phyloP scores from a whole-genome alignment of 1,140 invertebrate species.

The Notospermus geniculatus region DNA sequence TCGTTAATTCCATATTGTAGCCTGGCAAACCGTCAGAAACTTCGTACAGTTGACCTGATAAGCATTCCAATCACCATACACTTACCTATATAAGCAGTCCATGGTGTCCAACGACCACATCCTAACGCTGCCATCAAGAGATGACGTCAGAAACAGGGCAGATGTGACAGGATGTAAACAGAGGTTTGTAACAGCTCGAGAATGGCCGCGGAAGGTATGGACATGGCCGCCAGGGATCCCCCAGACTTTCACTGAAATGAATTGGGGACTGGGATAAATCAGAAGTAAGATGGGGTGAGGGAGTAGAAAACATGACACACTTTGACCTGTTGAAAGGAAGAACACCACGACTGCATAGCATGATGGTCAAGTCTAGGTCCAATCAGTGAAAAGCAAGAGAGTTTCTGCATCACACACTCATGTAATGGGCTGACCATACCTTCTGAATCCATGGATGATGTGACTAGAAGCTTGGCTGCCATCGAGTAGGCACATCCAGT shows the following conservation, averaged over 20 bases:
- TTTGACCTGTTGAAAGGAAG: background rate
- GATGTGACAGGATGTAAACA: slow-evolving; percentile 44
- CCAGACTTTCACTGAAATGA: slow-evolving; percentile 51
- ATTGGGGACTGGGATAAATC: background rate
- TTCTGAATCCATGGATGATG: slow-evolving; percentile 47
- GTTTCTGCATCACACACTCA: no score
- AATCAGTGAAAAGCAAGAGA: no score
- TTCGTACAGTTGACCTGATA: no score
- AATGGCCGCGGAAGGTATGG: slow-evolving; percentile 52
- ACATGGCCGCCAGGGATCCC: slow-evolving; percentile 46
- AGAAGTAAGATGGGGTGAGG: background rate
- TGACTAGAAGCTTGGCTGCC: slow-evolving; percentile 41
- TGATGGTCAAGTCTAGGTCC: background rate
- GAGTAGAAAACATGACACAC: background rate
- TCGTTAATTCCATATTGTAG: no score
- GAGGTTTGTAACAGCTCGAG: slow-evolving; percentile 47
- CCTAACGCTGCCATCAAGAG: slow-evolving; percentile 50
- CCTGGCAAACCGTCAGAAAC: no score
- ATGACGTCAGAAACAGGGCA: slow-evolving; percentile 46
- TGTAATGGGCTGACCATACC: slow-evolving; percentile 28
- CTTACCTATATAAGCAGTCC: slow-evolving; percentile 49
- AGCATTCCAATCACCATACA: no score
- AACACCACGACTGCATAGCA: background rate
- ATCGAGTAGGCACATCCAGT: slow-evolving; percentile 49
- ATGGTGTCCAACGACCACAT: slow-evolving; percentile 54